These are phyloP conservation scores for Agapetus fuscipes DNA, from an alignment of 2,888 invertebrate genomes.

Conservation along the genomic window DNA sequence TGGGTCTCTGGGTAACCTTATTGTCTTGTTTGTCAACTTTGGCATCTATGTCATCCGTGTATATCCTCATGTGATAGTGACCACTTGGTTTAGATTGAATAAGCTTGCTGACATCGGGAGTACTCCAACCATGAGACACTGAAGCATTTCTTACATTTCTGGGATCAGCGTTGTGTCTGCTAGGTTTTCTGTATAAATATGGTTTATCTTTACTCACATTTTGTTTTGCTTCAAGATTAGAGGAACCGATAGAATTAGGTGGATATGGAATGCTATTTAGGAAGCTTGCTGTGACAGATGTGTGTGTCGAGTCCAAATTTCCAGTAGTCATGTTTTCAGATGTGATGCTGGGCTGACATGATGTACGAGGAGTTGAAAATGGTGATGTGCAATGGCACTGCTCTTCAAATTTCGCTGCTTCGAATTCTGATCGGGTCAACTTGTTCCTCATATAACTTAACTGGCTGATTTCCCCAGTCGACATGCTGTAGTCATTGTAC, in stretches of 20 bases:
- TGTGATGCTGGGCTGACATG: slow-evolving; percentile 48
- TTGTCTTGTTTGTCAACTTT: slow-evolving; percentile 23
- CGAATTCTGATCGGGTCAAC: slow-evolving; percentile 47
- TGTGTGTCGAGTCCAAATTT: slow-evolving; percentile 39
- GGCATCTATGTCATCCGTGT: slow-evolving; percentile 30
- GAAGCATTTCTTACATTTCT: slow-evolving; percentile 39
- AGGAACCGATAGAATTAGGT: slow-evolving; percentile 22
- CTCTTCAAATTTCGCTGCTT: slow-evolving; percentile 53
- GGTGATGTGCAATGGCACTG: slow-evolving; percentile 66
- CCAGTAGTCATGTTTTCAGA: slow-evolving; percentile 46
- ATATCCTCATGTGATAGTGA: slow-evolving; percentile 45
- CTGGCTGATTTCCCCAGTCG: slow-evolving; percentile 20
- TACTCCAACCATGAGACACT: slow-evolving; percentile 39
- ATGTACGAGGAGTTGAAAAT: slow-evolving; percentile 62
- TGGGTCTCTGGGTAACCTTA: slow-evolving; percentile 27
- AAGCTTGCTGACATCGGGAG: slow-evolving; percentile 37
- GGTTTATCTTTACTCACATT: slow-evolving; percentile 27
- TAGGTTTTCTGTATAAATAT: slow-evolving; percentile 38
- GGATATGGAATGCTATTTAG: slow-evolving; percentile 32
- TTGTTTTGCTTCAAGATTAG: neutral
- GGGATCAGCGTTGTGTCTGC: slow-evolving; percentile 38
- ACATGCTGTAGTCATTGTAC: slow-evolving; percentile 26
- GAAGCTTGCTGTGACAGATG: slow-evolving; percentile 43
- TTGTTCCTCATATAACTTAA: slow-evolving; percentile 24
- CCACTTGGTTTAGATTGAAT: slow-evolving; percentile 37